A percentile compares a stretch with the other conserved stretches of the same genome.
Conservation (phyloP, 2,888 invertebrate species). For the Balanococcus diminutus region DNA sequence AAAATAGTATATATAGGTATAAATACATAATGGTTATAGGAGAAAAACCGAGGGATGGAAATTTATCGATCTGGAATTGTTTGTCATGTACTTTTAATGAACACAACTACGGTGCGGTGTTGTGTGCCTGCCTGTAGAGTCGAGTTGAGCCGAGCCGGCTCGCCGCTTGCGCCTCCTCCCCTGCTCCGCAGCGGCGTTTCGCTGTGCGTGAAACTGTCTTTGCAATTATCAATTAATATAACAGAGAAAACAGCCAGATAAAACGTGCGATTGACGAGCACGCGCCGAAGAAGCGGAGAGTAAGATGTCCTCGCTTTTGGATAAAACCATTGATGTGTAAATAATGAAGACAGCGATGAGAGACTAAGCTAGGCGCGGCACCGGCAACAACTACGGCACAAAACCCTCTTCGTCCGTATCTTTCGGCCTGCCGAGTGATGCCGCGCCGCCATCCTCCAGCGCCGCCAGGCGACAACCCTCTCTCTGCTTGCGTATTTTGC, state of each 20-base stretch:
- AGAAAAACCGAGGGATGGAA: conserved; percentile 52
- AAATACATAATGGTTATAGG: background rate
- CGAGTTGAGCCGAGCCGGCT: too few relatives aligned
- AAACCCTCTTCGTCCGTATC: background rate
- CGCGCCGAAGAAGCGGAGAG: conserved; percentile 13
- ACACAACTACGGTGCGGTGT: conserved; percentile 36
- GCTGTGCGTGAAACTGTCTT: conserved; percentile 51
- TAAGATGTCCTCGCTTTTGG: conserved; percentile 44
- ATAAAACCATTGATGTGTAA: conserved; percentile 53
- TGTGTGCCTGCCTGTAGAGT: conserved; percentile 4
- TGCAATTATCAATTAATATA: conserved; percentile 55
- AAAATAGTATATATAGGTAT: background rate
- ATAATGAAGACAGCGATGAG: conserved; percentile 51
- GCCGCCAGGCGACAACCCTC: background rate
- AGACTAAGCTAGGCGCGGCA: conserved; percentile 25
- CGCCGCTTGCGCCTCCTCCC: too few relatives aligned
- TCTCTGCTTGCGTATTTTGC: background rate
- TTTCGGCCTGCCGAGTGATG: too few relatives aligned
- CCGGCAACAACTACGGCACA: background rate
- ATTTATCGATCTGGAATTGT: conserved; percentile 55
- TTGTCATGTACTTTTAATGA: conserved; percentile 54
- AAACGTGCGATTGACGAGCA: conserved; percentile 45
- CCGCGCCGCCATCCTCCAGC: background rate
- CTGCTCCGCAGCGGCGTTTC: too few relatives aligned
- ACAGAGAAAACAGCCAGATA: conserved; percentile 54